Evolutionary conservation across 1,140 invertebrate genomes (phyloP), one percentile per base, ranked within the genome.

Genomic region (Drosophila murphyi): DNA sequence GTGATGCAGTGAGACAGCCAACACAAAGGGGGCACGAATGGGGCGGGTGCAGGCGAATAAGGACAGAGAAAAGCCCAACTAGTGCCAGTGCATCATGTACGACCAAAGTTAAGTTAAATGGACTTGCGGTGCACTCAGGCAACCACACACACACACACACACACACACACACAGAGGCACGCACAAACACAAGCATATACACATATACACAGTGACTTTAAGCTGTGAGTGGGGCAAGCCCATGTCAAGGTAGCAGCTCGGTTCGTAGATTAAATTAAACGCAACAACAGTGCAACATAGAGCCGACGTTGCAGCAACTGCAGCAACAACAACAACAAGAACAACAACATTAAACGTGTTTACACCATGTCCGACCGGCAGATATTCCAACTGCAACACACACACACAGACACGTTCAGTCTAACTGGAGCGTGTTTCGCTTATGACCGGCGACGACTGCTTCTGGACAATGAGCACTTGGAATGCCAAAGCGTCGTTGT

Each of bases 241-340:
- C 85, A 80, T 87, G 83, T 83, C 82, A 89, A 88, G 83, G 83
- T 88, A 83, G 80, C 68, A 75, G 62, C 72, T 76, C 78, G 82
- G 80, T 83, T 86, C 82, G 82, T 86, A 86, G 83, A 88, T 88
- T 88, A 88, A 88, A 88, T 88, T 88, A 89, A 88, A 88, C 83
- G 85, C 72, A 79, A 60, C 70, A 80, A 74, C 78, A 62, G 51
- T 51, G 71, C 29, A 37, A 43, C 5, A 29, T 48, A 3, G 56
- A 62, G 52, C 51, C 64, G 62, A 73, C 43, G 52, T 37, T 34
- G 54, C 70, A 83, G 72, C 73, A 83, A 83, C 73, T 83, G 85
- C 79, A 87, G 59, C 74, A 74, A 59, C 50, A 61, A 45, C 57
- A 65, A 51, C 39, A 43, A 39, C 75, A 70, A 61, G 41, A 67